These are phyloP conservation scores for Thymelicus sylvestris DNA, from an alignment of 2,888 invertebrate species.

Conservation along the genomic window DNA sequence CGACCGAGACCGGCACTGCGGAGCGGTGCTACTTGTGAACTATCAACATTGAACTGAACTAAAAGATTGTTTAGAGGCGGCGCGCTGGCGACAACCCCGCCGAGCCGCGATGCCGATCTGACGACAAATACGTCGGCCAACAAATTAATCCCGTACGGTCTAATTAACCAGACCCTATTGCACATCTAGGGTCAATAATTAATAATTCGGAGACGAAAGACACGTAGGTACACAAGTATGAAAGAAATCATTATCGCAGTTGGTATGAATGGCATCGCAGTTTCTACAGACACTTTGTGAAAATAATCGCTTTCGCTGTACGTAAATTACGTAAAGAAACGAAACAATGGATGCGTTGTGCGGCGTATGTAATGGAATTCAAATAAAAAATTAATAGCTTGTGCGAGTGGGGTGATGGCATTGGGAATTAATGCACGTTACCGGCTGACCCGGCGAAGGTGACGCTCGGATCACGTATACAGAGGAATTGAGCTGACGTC, in stretches of 20 bases:
- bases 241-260: not conserved
- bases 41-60: constrained; percentile 40
- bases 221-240: not conserved
- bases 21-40: constrained; percentile 61
- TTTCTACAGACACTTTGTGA: not conserved
- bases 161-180: constrained; percentile 46
- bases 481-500: constrained; percentile 34
- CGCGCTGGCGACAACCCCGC: constrained; percentile 50
- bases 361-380: constrained; percentile 11
- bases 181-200: constrained; percentile 26
- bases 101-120: constrained; percentile 41
- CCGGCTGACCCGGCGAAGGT: constrained; percentile 47
- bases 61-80: constrained; percentile 33
- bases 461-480: constrained; percentile 43
- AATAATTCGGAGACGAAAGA: not conserved
- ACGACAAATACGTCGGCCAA: constrained; percentile 55
- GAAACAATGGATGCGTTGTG: constrained; percentile 12
- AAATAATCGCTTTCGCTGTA: constrained; percentile 18
- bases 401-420: constrained; percentile 41
- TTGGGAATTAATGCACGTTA: constrained; percentile 46
- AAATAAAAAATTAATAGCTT: constrained; percentile 32
- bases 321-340: constrained; percentile 11
- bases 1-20: constrained; percentile 57
- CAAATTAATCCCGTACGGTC: constrained; percentile 48
- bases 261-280: not conserved